Percentiles rank a stretch among this genome's conserved stretches.
These are phyloP conservation scores for Halesus radiatus DNA, from an alignment of 1,140 invertebrate genomes.

Conservation along the genomic window DNA sequence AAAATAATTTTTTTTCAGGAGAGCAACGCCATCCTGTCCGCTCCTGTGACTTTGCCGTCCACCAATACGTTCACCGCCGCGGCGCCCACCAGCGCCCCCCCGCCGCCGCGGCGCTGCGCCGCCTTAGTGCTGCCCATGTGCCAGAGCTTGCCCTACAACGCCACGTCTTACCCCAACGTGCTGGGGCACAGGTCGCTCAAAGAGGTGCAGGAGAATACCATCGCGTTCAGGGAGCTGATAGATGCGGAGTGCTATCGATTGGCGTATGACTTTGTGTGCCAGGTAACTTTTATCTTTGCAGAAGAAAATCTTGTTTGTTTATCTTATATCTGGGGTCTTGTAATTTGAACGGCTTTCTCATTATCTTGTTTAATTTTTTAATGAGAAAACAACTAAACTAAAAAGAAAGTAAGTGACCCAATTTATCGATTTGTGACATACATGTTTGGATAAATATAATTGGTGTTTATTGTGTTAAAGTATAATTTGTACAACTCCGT, in stretches of 20 bases:
- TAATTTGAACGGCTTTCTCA: too few relatives aligned
- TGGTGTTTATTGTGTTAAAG: too few relatives aligned
- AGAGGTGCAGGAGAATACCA: slow-evolving; percentile 82
- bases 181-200: slow-evolving; percentile 76
- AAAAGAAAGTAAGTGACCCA: too few relatives aligned
- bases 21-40: slow-evolving; percentile 68
- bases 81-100: slow-evolving; percentile 67
- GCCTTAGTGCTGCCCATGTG: slow-evolving; percentile 80
- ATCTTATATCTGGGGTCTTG: background rate
- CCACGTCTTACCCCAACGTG: slow-evolving; percentile 88
- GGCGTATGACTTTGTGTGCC: slow-evolving; percentile 89
- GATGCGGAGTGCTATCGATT: slow-evolving; percentile 90
- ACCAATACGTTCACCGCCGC: slow-evolving; percentile 61
- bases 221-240: slow-evolving; percentile 86
- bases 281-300: slow-evolving; percentile 58
- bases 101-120: slow-evolving; percentile 77
- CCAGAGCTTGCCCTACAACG: slow-evolving; percentile 80
- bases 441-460: too few relatives aligned
- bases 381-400: too few relatives aligned
- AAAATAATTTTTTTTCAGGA: too few relatives aligned
- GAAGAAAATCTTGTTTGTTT: background rate
- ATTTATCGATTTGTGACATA: too few relatives aligned
- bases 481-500: too few relatives aligned
- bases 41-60: slow-evolving; percentile 69
- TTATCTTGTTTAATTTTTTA: too few relatives aligned